phyloP scores from a whole-genome alignment of 37 sponge, comb jelly and placozoan species.

The Hormiphora californensis region DNA sequence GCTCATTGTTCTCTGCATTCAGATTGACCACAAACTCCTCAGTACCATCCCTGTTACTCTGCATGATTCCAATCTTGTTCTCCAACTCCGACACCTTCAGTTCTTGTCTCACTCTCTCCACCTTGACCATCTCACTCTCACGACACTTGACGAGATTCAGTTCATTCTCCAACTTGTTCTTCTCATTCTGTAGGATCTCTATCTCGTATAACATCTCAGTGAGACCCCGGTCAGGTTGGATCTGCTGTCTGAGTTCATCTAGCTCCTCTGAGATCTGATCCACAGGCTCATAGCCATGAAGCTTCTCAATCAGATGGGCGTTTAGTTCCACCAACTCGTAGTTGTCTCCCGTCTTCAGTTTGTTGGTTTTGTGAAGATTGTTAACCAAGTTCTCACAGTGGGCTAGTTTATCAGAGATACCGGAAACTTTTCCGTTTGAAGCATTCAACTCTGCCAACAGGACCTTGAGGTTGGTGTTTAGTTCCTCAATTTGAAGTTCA shows the following conservation, averaged over 20 bases:
- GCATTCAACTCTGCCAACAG: background rate
- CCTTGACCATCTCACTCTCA: constrained; percentile 18
- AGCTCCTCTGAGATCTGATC: constrained; percentile 45
- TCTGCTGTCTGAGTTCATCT: constrained; percentile 25
- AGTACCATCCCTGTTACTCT: constrained; percentile 32
- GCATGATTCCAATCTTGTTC: constrained; percentile 40
- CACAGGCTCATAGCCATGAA: constrained; percentile 40
- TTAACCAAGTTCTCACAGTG: constrained; percentile 41
- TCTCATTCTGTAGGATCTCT: constrained; percentile 41
- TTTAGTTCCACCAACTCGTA: constrained; percentile 27
- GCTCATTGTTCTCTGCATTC: constrained; percentile 44
- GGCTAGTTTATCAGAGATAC: background rate
- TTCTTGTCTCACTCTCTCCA: background rate
- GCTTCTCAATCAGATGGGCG: constrained; percentile 49
- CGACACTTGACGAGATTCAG: constrained; percentile 10
- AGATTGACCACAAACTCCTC: constrained; percentile 41
- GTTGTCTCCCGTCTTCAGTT: constrained; percentile 41
- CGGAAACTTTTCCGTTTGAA: background rate
- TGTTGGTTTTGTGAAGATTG: constrained; percentile 37
- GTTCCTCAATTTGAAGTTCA: constrained; percentile 19
- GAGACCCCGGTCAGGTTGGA: constrained; percentile 24
- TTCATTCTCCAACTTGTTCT: constrained; percentile 28
- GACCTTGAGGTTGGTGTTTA: background rate
- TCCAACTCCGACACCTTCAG: constrained; percentile 1
- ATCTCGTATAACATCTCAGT: constrained; percentile 53